Evolutionary conservation across 2,888 invertebrate genomes (phyloP).

Genomic region (Tinea semifulvella): DNA sequence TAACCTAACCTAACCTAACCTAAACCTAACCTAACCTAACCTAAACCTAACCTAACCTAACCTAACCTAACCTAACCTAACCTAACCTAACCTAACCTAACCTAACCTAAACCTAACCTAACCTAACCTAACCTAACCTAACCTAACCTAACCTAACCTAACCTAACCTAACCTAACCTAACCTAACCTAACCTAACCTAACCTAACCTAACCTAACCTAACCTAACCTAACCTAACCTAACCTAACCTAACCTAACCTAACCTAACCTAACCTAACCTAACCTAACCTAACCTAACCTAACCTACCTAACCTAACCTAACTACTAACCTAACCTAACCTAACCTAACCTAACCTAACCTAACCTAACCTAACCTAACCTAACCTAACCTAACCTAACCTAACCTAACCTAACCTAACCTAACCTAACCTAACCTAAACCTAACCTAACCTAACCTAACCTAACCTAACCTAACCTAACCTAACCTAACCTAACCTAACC

Average conservation of each 20-base stretch:
- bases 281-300: slow-evolving; percentile 18
- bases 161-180: slow-evolving; percentile 20
- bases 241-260: slow-evolving; percentile 16
- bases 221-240: slow-evolving; percentile 16
- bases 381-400: slow-evolving; percentile 14
- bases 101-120: slow-evolving; percentile 19
- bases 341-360: slow-evolving; percentile 14
- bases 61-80: slow-evolving; percentile 19
- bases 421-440: slow-evolving; percentile 12
- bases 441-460: slow-evolving; percentile 18
- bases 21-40: slow-evolving; percentile 18
- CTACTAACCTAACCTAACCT: slow-evolving; percentile 17
- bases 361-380: slow-evolving; percentile 12
- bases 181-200: slow-evolving; percentile 17
- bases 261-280: slow-evolving; percentile 18
- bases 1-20: slow-evolving; percentile 17
- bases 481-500: slow-evolving; percentile 18
- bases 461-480: slow-evolving; percentile 17
- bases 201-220: slow-evolving; percentile 15
- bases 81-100: slow-evolving; percentile 16
- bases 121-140: slow-evolving; percentile 18
- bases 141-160: slow-evolving; percentile 19
- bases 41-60: slow-evolving; percentile 19
- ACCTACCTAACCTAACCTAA: slow-evolving; percentile 18
- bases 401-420: slow-evolving; percentile 14